phyloP scores from a whole-genome alignment of 2,797 vertebrate species.

The Tokudaia tokunoshimensis region DNA sequence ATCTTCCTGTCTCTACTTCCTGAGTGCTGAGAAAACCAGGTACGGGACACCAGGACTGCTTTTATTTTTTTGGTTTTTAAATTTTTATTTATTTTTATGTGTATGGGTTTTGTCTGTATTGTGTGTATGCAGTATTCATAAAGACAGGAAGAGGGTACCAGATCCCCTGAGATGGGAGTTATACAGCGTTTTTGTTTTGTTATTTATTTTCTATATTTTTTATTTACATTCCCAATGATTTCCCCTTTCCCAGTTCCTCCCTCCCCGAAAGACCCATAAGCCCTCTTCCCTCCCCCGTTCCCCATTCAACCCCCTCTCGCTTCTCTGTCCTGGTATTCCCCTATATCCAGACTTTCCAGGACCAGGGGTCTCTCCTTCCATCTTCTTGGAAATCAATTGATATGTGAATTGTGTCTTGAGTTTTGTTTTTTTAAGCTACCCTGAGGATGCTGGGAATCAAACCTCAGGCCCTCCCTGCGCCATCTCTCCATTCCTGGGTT shows the following conservation, averaged over 20 bases:
- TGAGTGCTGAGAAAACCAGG: background rate
- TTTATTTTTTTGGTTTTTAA: background rate
- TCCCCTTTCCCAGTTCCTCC: too few relatives aligned
- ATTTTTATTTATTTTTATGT: background rate
- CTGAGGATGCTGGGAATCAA: background rate
- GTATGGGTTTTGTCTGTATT: background rate
- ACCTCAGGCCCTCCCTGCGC: background rate
- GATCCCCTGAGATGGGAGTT: background rate
- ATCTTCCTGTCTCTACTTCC: background rate
- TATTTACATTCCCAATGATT: too few relatives aligned
- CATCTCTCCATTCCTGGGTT: background rate
- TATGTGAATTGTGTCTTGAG: too few relatives aligned
- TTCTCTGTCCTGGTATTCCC: too few relatives aligned
- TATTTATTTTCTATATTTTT: background rate
- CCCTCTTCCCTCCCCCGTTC: too few relatives aligned
- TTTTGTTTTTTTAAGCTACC: background rate
- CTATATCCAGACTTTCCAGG: too few relatives aligned
- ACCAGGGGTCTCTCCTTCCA: too few relatives aligned
- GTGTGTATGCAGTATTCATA: background rate
- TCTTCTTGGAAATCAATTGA: too few relatives aligned
- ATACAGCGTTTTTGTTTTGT: background rate
- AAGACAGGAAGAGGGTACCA: background rate
- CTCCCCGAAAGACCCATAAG: too few relatives aligned
- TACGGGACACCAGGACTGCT: background rate
- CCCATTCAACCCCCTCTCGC: too few relatives aligned